Evolutionary conservation across 2,113 vertebrate species (phyloP).

Genomic region (Struthio camelus): DNA sequence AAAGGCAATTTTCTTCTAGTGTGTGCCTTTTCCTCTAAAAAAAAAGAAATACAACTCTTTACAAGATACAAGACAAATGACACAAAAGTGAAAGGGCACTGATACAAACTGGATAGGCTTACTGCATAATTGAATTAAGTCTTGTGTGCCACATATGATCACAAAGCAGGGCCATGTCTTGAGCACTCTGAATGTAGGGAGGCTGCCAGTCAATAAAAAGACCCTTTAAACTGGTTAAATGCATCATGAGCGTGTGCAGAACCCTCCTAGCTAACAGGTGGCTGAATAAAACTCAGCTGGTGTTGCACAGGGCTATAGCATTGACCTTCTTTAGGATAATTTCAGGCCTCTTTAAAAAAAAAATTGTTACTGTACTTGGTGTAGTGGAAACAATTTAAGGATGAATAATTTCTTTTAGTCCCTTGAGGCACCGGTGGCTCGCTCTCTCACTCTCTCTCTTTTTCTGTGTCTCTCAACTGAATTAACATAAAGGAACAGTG

Average conservation of each 20-base stretch:
- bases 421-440: constrained; percentile 80
- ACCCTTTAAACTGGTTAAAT: constrained; percentile 92
- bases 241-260: constrained; percentile 79
- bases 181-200: constrained; percentile 78
- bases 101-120: constrained; percentile 87
- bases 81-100: constrained; percentile 81
- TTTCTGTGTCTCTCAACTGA: constrained; percentile 78
- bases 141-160: constrained; percentile 80
- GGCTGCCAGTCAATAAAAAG: constrained; percentile 78
- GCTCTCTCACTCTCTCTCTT: constrained; percentile 40
- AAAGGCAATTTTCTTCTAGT: constrained; percentile 68
- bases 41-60: constrained; percentile 68
- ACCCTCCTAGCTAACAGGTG: constrained; percentile 91
- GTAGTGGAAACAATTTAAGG: constrained; percentile 93
- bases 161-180: constrained; percentile 78
- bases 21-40: constrained; percentile 61
- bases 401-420: constrained; percentile 92
- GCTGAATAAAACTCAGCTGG: constrained; percentile 93
- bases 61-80: constrained; percentile 80
- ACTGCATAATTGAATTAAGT: constrained; percentile 85
- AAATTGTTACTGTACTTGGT: constrained; percentile 92
- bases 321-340: constrained; percentile 91
- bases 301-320: constrained; percentile 83
- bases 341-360: constrained; percentile 73
- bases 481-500: constrained; percentile 99